phyloP scores from a whole-genome alignment of 92 coral and sea anemone genomes.

The Siderastrea radians region DNA sequence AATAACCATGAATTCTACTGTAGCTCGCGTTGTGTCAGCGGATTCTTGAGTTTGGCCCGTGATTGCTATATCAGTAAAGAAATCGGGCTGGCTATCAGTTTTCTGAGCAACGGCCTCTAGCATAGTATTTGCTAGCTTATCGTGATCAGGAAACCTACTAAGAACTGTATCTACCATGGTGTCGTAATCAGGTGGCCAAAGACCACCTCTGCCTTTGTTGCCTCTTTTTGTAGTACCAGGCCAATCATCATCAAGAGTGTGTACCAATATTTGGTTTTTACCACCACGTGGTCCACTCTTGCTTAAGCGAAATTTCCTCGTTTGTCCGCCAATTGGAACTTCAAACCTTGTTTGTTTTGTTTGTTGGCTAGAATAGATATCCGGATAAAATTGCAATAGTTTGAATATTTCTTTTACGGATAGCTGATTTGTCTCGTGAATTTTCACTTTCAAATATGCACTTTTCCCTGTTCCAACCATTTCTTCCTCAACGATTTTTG shows the following conservation, averaged over 20 bases:
- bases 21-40: slow-evolving; percentile 35
- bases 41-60: not conserved
- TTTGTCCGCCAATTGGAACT: slow-evolving; percentile 54
- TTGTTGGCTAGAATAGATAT: slow-evolving; percentile 18
- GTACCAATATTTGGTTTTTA: slow-evolving; percentile 29
- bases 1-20: slow-evolving; percentile 58
- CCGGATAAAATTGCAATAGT: slow-evolving; percentile 32
- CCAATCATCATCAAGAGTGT: slow-evolving; percentile 29
- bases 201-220: not conserved
- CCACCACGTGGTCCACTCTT: not conserved
- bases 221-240: slow-evolving; percentile 9
- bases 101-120: not conserved
- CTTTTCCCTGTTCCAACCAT: not conserved
- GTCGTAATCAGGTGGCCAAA: slow-evolving; percentile 28
- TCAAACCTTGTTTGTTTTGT: slow-evolving; percentile 6
- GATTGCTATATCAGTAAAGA: not conserved
- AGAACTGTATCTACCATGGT: slow-evolving; percentile 31
- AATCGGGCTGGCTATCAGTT: slow-evolving; percentile 30
- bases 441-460: not conserved
- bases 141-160: not conserved
- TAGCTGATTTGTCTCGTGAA: slow-evolving; percentile 15
- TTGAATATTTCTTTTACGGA: slow-evolving; percentile 35
- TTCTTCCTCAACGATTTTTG: not conserved
- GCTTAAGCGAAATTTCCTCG: slow-evolving; percentile 20
- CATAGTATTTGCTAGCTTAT: slow-evolving; percentile 8